Conservation (phyloP, 2,888 invertebrate species). For the Pyrrhia umbra region DNA sequence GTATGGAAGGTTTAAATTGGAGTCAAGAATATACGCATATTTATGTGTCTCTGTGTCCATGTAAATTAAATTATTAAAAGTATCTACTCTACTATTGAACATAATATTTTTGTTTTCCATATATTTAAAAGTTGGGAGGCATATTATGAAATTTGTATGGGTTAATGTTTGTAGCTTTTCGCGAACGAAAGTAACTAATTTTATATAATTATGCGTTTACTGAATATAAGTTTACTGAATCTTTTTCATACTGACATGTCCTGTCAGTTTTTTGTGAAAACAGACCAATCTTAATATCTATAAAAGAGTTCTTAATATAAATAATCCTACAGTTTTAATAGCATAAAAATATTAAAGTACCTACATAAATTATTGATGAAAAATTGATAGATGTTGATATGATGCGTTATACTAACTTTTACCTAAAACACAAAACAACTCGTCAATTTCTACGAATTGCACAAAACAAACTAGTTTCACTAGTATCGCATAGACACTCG, state of each 20-base stretch:
- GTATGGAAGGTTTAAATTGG: too few relatives aligned
- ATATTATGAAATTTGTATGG: conserved; percentile 4
- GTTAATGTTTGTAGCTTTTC: conserved; percentile 1
- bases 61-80: conserved; percentile 7
- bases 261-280: too few relatives aligned
- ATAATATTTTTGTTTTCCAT: not conserved
- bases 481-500: not conserved
- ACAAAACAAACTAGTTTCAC: not conserved
- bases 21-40: conserved; percentile 7
- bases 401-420: too few relatives aligned
- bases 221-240: too few relatives aligned
- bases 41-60: conserved; percentile 7
- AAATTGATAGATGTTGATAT: too few relatives aligned
- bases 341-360: too few relatives aligned
- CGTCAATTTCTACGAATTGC: not conserved
- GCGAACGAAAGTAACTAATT: not conserved
- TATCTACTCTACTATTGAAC: conserved; percentile 10
- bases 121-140: too few relatives aligned
- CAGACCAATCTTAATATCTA: too few relatives aligned
- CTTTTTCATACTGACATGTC: too few relatives aligned
- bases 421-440: not conserved
- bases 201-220: conserved; percentile 3
- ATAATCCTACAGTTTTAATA: too few relatives aligned
- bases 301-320: too few relatives aligned
- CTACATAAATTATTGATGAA: too few relatives aligned